A percentile compares a stretch with the other conserved stretches of the same genome.
These are phyloP conservation scores for Microchrysa polita DNA, from an alignment of 2,888 invertebrate species.

Conservation along the genomic window DNA sequence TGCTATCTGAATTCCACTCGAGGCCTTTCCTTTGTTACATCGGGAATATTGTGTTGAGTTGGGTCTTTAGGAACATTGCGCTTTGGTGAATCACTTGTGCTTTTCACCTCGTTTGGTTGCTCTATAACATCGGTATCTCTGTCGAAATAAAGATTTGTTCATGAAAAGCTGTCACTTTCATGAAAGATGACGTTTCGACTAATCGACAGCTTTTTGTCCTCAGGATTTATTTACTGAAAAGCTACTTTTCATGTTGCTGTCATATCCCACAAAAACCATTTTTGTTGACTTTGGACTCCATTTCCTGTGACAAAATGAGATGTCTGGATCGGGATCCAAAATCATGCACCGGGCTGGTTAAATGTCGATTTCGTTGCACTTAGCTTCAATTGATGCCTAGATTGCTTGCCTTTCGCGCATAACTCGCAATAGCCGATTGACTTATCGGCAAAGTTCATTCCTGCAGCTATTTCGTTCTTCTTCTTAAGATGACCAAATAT, in stretches of 20 bases:
- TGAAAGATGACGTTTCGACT: conserved; percentile 46
- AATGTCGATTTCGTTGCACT: conserved; percentile 48
- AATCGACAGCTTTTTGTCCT: conserved; percentile 35
- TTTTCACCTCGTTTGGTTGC: too few relatives aligned
- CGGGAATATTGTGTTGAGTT: too few relatives aligned
- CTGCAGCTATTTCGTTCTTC: neutral
- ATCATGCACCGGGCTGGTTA: conserved; percentile 33
- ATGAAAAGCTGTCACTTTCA: neutral
- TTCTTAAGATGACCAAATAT: conserved; percentile 9
- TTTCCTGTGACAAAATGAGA: conserved; percentile 51
- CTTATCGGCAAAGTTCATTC: neutral
- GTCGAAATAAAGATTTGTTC: too few relatives aligned
- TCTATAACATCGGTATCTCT: too few relatives aligned
- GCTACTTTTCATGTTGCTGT: conserved; percentile 55
- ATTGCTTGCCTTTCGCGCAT: conserved; percentile 53
- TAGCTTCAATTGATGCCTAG: conserved; percentile 51
- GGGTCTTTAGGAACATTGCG: too few relatives aligned
- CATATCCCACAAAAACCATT: conserved; percentile 58
- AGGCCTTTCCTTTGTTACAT: too few relatives aligned
- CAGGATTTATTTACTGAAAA: conserved; percentile 50
- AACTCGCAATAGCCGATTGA: conserved; percentile 34
- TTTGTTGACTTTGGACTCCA: conserved; percentile 56
- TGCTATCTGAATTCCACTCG: too few relatives aligned
- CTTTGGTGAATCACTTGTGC: too few relatives aligned
- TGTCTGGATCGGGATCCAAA: conserved; percentile 1